Evolutionary conservation across 2,113 vertebrate species (phyloP).

Genomic region (Equus przewalskii): DNA sequence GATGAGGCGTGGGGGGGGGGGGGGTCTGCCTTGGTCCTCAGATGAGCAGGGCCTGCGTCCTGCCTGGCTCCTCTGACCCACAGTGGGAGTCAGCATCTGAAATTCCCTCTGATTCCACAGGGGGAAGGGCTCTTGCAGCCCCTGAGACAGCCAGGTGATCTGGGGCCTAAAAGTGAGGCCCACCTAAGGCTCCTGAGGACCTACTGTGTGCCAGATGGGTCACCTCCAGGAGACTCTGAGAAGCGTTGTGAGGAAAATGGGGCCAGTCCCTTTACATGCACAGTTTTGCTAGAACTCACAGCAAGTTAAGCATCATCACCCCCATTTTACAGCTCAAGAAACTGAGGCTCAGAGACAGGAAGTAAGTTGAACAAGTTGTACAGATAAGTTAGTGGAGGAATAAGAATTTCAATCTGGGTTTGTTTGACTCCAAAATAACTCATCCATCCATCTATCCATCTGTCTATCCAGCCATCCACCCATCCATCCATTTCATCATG

Average conservation of each 20-base stretch:
- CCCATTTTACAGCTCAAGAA: not conserved
- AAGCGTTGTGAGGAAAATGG: fast-evolving
- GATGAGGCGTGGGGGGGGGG: not conserved
- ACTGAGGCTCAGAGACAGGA: not conserved
- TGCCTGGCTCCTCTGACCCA: not conserved
- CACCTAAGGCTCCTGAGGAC: not conserved
- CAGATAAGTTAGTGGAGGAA: not conserved
- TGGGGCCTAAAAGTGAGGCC: not conserved
- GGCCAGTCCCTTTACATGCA: not conserved
- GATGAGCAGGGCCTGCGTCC: not conserved
- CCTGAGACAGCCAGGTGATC: not conserved
- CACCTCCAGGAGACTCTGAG: not conserved
- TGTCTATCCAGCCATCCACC: not conserved
- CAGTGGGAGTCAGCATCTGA: not conserved
- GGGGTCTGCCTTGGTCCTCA: not conserved
- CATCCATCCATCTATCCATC: not conserved
- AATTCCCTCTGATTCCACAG: not conserved
- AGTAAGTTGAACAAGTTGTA: not conserved
- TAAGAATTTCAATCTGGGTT: not conserved
- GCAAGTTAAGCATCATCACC: no score
- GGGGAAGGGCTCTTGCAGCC: not conserved
- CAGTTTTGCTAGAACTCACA: fast-evolving
- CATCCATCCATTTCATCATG: not conserved
- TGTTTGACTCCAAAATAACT: not conserved
- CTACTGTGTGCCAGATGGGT: no score